Conservation (phyloP, 2,888 invertebrate species). For the Xylocampa areola region DNA sequence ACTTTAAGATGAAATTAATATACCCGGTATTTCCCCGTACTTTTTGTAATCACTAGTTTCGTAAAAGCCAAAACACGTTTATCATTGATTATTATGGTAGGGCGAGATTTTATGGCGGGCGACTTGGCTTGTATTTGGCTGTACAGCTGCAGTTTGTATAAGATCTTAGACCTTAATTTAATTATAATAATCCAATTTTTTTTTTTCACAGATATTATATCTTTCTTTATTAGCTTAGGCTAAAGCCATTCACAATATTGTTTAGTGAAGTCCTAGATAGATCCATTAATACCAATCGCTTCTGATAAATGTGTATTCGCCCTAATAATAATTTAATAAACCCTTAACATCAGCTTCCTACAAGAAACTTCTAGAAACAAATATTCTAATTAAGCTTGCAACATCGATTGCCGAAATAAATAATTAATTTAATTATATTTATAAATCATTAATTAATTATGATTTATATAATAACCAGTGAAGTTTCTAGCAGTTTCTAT, state of each 20-base stretch:
- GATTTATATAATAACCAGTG: conserved; percentile 22
- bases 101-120: too few species aligned
- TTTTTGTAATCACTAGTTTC: conserved; percentile 4
- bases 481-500: conserved; percentile 35
- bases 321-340: conserved; percentile 1
- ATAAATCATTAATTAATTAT: not conserved
- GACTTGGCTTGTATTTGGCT: too few species aligned
- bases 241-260: too few species aligned
- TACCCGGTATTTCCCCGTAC: conserved; percentile 36
- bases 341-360: conserved; percentile 8
- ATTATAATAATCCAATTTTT: too few species aligned
- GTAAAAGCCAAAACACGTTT: too few species aligned
- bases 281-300: too few species aligned
- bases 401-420: conserved; percentile 6
- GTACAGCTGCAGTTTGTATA: too few species aligned
- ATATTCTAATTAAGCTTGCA: conserved; percentile 20
- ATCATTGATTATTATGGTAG: too few species aligned
- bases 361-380: conserved; percentile 10
- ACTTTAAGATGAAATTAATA: conserved; percentile 26
- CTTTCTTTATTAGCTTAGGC: too few species aligned
- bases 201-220: too few species aligned
- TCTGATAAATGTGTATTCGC: not conserved
- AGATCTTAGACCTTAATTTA: too few species aligned
- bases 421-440: conserved; percentile 22
- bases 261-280: too few species aligned